Percentiles rank a stretch among this genome's conserved stretches.
These are phyloP conservation scores for Drepana falcataria DNA, from an alignment of 2,888 invertebrate species.

Conservation along the genomic window DNA sequence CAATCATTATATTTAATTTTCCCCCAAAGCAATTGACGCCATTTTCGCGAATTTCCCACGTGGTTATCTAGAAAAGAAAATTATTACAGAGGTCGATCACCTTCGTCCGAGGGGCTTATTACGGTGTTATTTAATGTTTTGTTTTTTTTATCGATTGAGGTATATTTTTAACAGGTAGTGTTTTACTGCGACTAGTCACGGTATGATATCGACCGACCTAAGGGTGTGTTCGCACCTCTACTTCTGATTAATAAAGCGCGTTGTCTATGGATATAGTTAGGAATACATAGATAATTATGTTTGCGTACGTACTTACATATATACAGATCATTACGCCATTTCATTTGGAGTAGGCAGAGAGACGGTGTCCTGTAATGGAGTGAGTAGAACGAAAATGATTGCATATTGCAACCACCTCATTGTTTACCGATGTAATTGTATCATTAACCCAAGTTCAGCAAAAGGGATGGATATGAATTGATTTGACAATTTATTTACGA, in stretches of 20 bases:
- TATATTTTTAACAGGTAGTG: conserved; percentile 59
- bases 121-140: conserved; percentile 71
- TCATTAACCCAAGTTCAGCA: too few relatives aligned
- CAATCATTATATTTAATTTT: conserved; percentile 25
- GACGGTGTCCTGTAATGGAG: too few relatives aligned
- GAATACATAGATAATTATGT: too few relatives aligned
- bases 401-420: too few relatives aligned
- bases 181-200: conserved; percentile 71
- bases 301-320: too few relatives aligned
- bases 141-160: conserved; percentile 53
- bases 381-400: too few relatives aligned
- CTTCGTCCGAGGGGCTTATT: conserved; percentile 63
- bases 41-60: conserved; percentile 68
- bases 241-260: conserved; percentile 35
- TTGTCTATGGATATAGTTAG: conserved; percentile 2
- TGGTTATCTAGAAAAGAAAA: conserved; percentile 56
- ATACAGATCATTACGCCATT: too few relatives aligned
- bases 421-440: too few relatives aligned
- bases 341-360: too few relatives aligned
- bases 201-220: conserved; percentile 62
- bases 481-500: too few relatives aligned
- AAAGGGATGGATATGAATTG: too few relatives aligned
- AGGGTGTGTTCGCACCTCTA: conserved; percentile 16
- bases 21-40: conserved; percentile 23
- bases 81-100: conserved; percentile 61